These are phyloP conservation scores for Phalacrocorax carbo DNA, from an alignment of 2,113 vertebrate species.

Conservation along the genomic window DNA sequence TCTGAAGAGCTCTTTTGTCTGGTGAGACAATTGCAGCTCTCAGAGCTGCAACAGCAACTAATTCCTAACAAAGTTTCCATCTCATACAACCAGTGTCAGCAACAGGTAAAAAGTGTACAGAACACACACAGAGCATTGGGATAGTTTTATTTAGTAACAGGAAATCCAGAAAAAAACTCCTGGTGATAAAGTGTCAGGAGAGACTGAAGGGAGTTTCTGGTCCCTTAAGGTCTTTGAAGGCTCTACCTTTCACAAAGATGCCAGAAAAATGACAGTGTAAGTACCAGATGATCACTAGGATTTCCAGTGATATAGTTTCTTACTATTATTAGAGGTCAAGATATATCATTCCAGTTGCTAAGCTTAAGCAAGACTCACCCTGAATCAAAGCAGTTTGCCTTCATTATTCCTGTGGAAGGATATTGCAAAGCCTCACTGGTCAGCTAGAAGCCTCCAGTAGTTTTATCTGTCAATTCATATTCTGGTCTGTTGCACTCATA, in stretches of 20 bases:
- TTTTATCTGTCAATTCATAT: neutral
- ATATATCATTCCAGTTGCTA: neutral
- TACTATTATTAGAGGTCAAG: neutral
- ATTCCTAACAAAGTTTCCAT: neutral
- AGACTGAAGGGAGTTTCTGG: neutral
- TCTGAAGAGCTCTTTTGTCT: neutral
- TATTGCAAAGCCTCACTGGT: neutral
- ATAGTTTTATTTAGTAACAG: neutral
- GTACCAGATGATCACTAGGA: neutral
- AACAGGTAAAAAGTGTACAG: fast-evolving
- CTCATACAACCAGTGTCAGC: neutral
- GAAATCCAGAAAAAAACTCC: neutral
- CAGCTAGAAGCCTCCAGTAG: neutral
- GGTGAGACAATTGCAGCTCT: neutral
- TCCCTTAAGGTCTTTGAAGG: neutral
- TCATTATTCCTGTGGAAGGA: neutral
- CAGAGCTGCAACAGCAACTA: neutral
- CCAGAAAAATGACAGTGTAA: neutral
- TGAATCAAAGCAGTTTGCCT: neutral
- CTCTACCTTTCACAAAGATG: neutral
- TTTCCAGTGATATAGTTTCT: neutral
- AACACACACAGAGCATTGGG: fast-evolving
- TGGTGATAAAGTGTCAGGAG: neutral
- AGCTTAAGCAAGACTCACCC: neutral
- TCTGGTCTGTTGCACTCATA: neutral